These are phyloP conservation scores for Amblyjoppa fuscipennis DNA, from an alignment of 2,888 invertebrate species.

Conservation along the genomic window DNA sequence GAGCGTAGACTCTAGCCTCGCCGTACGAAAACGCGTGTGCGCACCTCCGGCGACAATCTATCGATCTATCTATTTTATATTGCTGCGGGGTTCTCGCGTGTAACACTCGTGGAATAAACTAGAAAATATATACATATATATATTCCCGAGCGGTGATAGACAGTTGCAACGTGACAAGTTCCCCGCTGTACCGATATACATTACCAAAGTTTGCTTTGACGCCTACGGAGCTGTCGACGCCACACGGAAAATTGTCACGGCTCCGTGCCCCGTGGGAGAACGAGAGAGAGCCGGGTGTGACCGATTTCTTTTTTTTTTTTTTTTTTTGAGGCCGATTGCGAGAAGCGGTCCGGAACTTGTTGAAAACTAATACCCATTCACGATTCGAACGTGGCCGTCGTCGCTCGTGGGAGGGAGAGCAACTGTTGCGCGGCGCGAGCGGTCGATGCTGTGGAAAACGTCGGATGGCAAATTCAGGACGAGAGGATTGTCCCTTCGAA, in stretches of 20 bases:
- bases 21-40: too few species aligned
- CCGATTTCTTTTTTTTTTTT: neutral
- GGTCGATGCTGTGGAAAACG: slow-evolving; percentile 35
- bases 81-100: neutral
- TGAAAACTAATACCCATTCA: slow-evolving; percentile 14
- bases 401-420: slow-evolving; percentile 5
- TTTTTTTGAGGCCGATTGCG: neutral
- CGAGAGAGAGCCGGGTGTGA: slow-evolving; percentile 23
- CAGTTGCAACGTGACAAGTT: neutral
- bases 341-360: slow-evolving; percentile 19
- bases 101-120: neutral
- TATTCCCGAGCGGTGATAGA: neutral
- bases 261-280: slow-evolving; percentile 15
- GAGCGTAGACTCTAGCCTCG: too few species aligned
- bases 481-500: too few species aligned
- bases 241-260: slow-evolving; percentile 9
- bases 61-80: neutral
- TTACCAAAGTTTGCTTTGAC: slow-evolving; percentile 18
- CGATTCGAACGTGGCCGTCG: neutral
- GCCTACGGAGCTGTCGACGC: slow-evolving; percentile 21
- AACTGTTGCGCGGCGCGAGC: slow-evolving; percentile 50
- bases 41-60: neutral
- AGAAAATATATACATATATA: neutral
- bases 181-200: slow-evolving; percentile 1
- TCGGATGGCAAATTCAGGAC: too few species aligned